Evolutionary conservation across 2,797 vertebrate species (phyloP).

Genomic region (Acrossocheilus fasciatus): DNA sequence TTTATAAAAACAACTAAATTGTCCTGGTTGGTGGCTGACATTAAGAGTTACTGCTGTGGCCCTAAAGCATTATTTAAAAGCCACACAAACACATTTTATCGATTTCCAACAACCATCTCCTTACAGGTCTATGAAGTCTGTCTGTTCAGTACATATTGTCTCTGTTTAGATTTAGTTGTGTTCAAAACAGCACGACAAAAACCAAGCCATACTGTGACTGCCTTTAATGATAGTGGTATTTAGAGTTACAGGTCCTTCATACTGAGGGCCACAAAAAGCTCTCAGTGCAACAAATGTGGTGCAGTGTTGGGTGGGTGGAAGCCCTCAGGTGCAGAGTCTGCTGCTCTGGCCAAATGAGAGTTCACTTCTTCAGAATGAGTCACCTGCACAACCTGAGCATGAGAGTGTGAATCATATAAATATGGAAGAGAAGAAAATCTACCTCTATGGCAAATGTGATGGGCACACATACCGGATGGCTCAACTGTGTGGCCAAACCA

Average conservation of each 20-base stretch:
- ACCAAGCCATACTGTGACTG: not conserved
- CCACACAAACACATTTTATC: constrained; percentile 12
- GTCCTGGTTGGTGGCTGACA: not conserved
- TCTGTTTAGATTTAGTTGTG: constrained; percentile 9
- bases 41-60: constrained; percentile 9
- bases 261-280: constrained; percentile 23
- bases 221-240: constrained; percentile 20
- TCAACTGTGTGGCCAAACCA: not conserved
- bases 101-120: not conserved
- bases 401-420: constrained; percentile 14
- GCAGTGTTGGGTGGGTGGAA: constrained; percentile 16
- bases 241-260: constrained; percentile 7
- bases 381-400: constrained; percentile 25
- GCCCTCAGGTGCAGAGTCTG: not conserved
- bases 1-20: constrained; percentile 50
- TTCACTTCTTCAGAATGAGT: constrained; percentile 32
- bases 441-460: not conserved
- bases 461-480: constrained; percentile 5
- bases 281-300: constrained; percentile 5
- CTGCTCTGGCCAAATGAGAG: constrained; percentile 8
- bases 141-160: not conserved
- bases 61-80: constrained; percentile 31
- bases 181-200: not conserved
- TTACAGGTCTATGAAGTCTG: not conserved
- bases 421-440: constrained; percentile 1